phyloP scores from a whole-genome alignment of 2,797 vertebrate species.

The Etheostoma perlongum region DNA sequence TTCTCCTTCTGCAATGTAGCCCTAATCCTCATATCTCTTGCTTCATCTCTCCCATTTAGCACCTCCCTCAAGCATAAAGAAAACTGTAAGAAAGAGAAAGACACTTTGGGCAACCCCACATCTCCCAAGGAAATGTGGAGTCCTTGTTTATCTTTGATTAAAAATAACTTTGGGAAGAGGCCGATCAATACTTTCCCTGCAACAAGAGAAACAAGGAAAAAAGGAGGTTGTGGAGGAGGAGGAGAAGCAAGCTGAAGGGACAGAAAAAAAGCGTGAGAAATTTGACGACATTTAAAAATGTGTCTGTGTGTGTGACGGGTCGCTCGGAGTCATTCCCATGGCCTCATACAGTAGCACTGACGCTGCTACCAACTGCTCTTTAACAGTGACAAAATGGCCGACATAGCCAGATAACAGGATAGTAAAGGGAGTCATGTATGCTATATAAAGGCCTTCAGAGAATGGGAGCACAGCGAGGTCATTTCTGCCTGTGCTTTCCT shows the following conservation, averaged over 20 bases:
- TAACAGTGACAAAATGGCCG: constrained; percentile 69
- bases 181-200: constrained; percentile 86
- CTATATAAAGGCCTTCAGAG: constrained; percentile 74
- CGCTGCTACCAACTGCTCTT: constrained; percentile 60
- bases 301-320: constrained; percentile 79
- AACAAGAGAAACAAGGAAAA: constrained; percentile 48
- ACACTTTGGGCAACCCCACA: constrained; percentile 68
- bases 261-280: constrained; percentile 78
- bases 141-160: constrained; percentile 86
- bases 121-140: constrained; percentile 83
- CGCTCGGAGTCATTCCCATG: constrained; percentile 82
- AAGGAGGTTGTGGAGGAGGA: constrained; percentile 37
- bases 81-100: constrained; percentile 61
- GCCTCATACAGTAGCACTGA: constrained; percentile 78
- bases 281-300: constrained; percentile 80
- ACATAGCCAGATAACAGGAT: constrained; percentile 54
- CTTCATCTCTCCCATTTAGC: constrained; percentile 48
- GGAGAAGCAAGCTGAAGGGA: constrained; percentile 55
- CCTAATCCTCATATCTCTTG: constrained; percentile 45
- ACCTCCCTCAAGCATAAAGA: constrained; percentile 75
- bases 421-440: constrained; percentile 47
- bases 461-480: constrained; percentile 75
- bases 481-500: constrained; percentile 79
- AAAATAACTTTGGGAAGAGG: constrained; percentile 88
- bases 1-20: constrained; percentile 31